A percentile compares a stretch with the other conserved stretches of the same genome.
phyloP scores from a whole-genome alignment of 1,140 invertebrate species.

The Drusus annulatus region DNA sequence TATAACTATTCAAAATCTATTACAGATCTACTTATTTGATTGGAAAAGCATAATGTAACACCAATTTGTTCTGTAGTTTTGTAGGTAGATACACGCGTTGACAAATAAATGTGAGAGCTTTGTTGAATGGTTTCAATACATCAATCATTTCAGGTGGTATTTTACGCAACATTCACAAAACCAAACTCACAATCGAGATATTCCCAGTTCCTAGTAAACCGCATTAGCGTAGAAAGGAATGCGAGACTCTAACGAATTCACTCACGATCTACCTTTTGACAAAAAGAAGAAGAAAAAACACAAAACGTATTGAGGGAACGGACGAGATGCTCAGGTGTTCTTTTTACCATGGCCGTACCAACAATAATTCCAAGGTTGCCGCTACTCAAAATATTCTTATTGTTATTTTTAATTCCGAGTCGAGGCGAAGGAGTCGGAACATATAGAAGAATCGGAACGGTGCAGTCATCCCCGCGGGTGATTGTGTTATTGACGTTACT shows the following conservation, averaged over 20 bases:
- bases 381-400: slow-evolving; percentile 25
- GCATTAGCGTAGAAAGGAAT: slow-evolving; percentile 20
- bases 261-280: slow-evolving; percentile 33
- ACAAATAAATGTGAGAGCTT: not conserved
- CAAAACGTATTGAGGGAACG: slow-evolving; percentile 20
- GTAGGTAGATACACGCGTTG: too few species aligned
- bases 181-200: too few species aligned
- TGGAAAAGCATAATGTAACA: too few species aligned
- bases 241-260: slow-evolving; percentile 36
- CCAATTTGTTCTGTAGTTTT: too few species aligned
- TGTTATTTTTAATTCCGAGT: slow-evolving; percentile 19
- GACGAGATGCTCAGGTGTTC: slow-evolving; percentile 43
- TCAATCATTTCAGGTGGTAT: not conserved
- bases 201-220: slow-evolving; percentile 18
- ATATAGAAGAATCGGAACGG: not conserved
- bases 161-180: slow-evolving; percentile 21
- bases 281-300: slow-evolving; percentile 32
- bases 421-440: not conserved
- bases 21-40: too few species aligned
- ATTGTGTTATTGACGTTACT: not conserved
- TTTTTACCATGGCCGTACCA: slow-evolving; percentile 13
- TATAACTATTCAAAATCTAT: too few species aligned
- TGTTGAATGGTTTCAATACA: slow-evolving; percentile 1
- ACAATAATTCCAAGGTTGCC: slow-evolving; percentile 22
- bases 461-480: slow-evolving; percentile 3